Percentiles rank a stretch among this genome's conserved stretches.
Evolutionary conservation across 1,140 invertebrate species (phyloP).

Genomic region (Bombus difficillimus): DNA sequence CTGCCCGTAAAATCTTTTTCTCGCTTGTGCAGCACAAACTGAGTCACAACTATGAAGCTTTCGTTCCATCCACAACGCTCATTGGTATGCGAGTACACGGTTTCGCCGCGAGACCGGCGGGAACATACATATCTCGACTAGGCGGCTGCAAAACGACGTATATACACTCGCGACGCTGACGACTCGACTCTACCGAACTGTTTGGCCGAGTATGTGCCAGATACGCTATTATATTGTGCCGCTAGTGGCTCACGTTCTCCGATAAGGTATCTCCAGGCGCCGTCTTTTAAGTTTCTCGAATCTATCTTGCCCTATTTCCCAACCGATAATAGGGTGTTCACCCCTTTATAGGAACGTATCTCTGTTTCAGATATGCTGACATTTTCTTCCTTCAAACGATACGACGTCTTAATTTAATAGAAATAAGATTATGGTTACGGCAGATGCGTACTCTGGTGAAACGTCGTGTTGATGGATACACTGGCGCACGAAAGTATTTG

Average conservation of each 20-base stretch:
- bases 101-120: constrained; percentile 36
- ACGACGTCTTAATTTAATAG: background rate
- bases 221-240: constrained; percentile 57
- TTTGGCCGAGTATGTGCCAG: constrained; percentile 63
- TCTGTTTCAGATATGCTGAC: background rate
- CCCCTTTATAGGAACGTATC: background rate
- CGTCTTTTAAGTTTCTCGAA: constrained; percentile 56
- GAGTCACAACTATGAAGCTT: constrained; percentile 38
- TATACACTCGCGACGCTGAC: constrained; percentile 50
- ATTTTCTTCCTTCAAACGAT: background rate
- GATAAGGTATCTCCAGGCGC: constrained; percentile 48
- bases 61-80: constrained; percentile 41
- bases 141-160: constrained; percentile 48
- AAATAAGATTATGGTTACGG: too few relatives aligned
- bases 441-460: too few relatives aligned
- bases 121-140: constrained; percentile 46
- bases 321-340: constrained; percentile 8
- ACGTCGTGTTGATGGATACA: background rate
- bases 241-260: constrained; percentile 47
- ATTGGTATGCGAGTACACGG: constrained; percentile 63
- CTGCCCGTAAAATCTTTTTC: constrained; percentile 52
- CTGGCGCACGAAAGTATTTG: too few relatives aligned
- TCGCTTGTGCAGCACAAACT: constrained; percentile 41
- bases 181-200: constrained; percentile 57
- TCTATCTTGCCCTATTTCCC: constrained; percentile 38